phyloP scores from a whole-genome alignment of 2,888 invertebrate species.

The Erynnis tages region DNA sequence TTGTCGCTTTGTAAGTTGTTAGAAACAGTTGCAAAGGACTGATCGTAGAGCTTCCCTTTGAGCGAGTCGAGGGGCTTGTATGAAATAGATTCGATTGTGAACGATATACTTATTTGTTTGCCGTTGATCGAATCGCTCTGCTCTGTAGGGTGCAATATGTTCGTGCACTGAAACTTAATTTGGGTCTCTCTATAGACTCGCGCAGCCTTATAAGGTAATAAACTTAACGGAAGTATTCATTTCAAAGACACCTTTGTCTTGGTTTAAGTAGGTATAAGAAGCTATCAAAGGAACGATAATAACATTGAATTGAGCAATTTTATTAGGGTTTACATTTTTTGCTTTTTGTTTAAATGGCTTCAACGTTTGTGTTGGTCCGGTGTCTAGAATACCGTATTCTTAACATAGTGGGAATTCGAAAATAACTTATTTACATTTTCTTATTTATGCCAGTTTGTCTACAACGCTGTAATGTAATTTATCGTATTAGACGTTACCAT shows the following conservation, averaged over 20 bases:
- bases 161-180: slow-evolving; percentile 37
- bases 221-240: not conserved
- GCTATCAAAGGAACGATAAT: not conserved
- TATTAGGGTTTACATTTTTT: too few relatives aligned
- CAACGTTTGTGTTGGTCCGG: too few relatives aligned
- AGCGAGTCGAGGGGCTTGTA: slow-evolving; percentile 62
- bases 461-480: too few relatives aligned
- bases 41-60: slow-evolving; percentile 64
- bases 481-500: too few relatives aligned
- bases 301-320: too few relatives aligned
- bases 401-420: too few relatives aligned
- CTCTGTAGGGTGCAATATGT: slow-evolving; percentile 34
- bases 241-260: not conserved
- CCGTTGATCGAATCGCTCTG: slow-evolving; percentile 59
- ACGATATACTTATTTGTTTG: slow-evolving; percentile 74
- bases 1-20: slow-evolving; percentile 15
- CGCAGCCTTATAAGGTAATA: slow-evolving; percentile 15
- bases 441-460: too few relatives aligned
- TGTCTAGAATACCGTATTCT: too few relatives aligned
- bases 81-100: slow-evolving; percentile 61
- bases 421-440: too few relatives aligned
- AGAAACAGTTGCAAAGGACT: slow-evolving; percentile 52
- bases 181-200: slow-evolving; percentile 28
- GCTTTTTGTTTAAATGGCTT: too few relatives aligned
- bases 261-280: not conserved